Evolutionary conservation across 2,888 invertebrate species (phyloP).

Genomic region (Abscondita cerata): DNA sequence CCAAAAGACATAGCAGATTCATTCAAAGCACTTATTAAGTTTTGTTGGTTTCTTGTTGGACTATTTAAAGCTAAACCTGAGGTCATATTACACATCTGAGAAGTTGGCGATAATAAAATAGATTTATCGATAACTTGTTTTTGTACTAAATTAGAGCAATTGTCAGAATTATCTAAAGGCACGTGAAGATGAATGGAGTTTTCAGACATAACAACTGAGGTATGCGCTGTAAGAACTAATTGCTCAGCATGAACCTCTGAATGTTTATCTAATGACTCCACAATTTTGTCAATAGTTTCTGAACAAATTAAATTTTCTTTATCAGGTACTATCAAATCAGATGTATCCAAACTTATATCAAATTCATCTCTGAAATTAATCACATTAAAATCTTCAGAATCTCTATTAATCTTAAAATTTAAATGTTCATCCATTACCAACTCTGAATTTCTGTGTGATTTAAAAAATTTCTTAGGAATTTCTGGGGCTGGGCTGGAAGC

Average conservation of each 20-base stretch:
- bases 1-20: constrained; percentile 25
- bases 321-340: constrained; percentile 47
- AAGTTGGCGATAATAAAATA: constrained; percentile 59
- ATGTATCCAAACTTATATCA: constrained; percentile 47
- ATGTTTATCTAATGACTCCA: constrained; percentile 54
- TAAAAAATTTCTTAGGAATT: constrained; percentile 58
- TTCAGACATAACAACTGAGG: constrained; percentile 44
- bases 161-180: constrained; percentile 20
- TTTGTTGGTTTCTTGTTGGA: constrained; percentile 54
- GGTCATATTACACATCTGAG: constrained; percentile 62
- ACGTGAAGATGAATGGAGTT: constrained; percentile 46
- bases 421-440: constrained; percentile 55
- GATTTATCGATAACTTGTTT: constrained; percentile 29
- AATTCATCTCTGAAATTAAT: constrained; percentile 31
- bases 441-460: constrained; percentile 48
- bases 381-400: constrained; percentile 47
- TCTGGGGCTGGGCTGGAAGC: constrained; percentile 38
- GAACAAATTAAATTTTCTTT: constrained; percentile 46
- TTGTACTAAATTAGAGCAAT: constrained; percentile 1
- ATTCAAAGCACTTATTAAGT: constrained; percentile 7
- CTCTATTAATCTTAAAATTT: constrained; percentile 53
- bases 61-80: constrained; percentile 60
- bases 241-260: constrained; percentile 49
- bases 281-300: constrained; percentile 39
- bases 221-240: constrained; percentile 41